Base-by-base conservation (phyloP, 1,140 invertebrate genomes). In the Drosophila grimshawi region DNA sequence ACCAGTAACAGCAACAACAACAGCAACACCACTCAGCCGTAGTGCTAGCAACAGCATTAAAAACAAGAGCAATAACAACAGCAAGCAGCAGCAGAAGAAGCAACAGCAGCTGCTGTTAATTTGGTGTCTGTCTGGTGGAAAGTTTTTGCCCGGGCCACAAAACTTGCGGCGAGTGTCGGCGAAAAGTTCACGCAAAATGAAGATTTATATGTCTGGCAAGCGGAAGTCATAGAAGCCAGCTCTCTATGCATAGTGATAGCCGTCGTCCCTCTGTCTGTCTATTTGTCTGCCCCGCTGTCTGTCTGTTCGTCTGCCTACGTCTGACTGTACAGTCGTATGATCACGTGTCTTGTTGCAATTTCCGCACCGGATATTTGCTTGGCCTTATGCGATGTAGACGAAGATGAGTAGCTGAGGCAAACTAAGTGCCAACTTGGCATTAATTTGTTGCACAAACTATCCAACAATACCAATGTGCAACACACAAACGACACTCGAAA, bases 341-440 rank as follows among this genome's bases (percentile, higher is more conserved):
- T 86, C 85, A 86, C 83, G 83, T 86, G 83, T 86, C 83, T 86
- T 69, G 82, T 80, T 86, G 83, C 85, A 86, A 86, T 86, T 86
- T 86, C 83, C 83, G 80, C 37, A 48, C 62, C 85, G 80, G 80
- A 86, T 86, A 88, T 86, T 86, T 86, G 76, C 62, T 70, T 55
- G 53, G 46, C 72, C 68, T 48, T 69, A 37, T 61, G 48, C 35
- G 11, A 35, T 29, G 29, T 5, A 32, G 53, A 51, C 43, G n/a
- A 73, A 55, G 73, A 49, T 39, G 49, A 57, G 39, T 30, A 56
- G 49, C 52, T 67, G 66, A 60, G 61, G 68, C 51, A 72, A 68
- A 73, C 56, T 68, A 61, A 77, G 60, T 68, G 78, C 70, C 82
- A 88, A 82, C 76, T 88, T 86, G 82, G 71, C 76, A 76, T 79